Conservation (phyloP, 2,888 invertebrate species). For the Epinotia demarniana region DNA sequence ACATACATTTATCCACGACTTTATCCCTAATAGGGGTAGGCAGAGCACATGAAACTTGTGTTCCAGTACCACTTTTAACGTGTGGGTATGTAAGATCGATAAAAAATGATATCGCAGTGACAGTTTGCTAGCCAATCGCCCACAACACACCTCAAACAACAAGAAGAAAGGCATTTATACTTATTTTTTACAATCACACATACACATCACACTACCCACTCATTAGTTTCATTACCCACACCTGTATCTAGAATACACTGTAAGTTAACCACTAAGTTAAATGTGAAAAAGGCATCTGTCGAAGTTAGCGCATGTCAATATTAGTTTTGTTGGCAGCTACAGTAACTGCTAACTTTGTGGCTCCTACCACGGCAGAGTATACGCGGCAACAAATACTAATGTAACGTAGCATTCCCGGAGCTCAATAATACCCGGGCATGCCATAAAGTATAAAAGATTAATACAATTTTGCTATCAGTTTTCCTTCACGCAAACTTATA, state of each 20-base stretch:
- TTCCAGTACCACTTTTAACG: background rate
- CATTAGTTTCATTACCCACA: background rate
- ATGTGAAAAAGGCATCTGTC: constrained; percentile 20
- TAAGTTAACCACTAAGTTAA: constrained; percentile 22
- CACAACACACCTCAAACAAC: too few relatives aligned
- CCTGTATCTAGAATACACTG: background rate
- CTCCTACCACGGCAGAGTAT: background rate
- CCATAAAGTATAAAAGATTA: background rate
- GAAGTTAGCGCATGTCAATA: constrained; percentile 25
- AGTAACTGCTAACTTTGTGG: constrained; percentile 25
- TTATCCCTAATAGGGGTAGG: too few relatives aligned
- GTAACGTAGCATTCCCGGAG: background rate
- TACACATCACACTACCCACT: background rate
- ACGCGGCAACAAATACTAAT: constrained; percentile 1
- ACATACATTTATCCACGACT: too few relatives aligned
- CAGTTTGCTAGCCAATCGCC: too few relatives aligned
- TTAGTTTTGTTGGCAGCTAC: constrained; percentile 15
- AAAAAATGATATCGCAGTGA: too few relatives aligned
- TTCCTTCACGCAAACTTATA: background rate
- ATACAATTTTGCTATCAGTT: background rate
- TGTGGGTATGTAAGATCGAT: too few relatives aligned
- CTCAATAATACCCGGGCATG: background rate
- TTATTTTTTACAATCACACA: background rate
- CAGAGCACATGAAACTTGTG: background rate
- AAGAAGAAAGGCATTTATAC: background rate